These are phyloP conservation scores for Trichomalopsis sarcophagae DNA, from an alignment of 1,140 invertebrate genomes.

Conservation along the genomic window DNA sequence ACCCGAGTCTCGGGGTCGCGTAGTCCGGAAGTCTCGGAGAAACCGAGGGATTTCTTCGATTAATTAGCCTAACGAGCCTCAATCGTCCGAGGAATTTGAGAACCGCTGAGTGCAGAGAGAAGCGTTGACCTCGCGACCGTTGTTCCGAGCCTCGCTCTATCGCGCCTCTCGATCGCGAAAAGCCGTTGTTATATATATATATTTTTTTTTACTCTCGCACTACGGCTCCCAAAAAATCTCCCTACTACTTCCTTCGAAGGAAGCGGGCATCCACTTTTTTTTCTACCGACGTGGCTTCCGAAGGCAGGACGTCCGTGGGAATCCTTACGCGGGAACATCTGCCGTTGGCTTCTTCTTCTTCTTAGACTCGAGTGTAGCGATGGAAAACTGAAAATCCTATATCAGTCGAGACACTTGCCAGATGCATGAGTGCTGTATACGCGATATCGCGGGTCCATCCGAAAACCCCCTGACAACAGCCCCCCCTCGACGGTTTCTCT, in stretches of 20 bases:
- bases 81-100: slow-evolving; percentile 48
- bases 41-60: not conserved
- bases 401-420: not conserved
- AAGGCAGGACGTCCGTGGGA: slow-evolving; percentile 53
- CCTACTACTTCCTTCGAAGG: slow-evolving; percentile 50
- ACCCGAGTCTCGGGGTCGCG: not conserved
- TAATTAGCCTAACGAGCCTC: not conserved
- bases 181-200: not conserved
- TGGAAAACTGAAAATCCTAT: slow-evolving; percentile 43
- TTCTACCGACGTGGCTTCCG: not conserved
- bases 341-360: slow-evolving; percentile 31
- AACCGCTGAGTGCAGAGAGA: slow-evolving; percentile 54
- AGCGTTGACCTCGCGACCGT: slow-evolving; percentile 59
- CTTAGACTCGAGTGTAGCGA: too few species aligned
- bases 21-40: not conserved
- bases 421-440: not conserved
- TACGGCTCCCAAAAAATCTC: slow-evolving; percentile 17
- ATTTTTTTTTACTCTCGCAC: not conserved
- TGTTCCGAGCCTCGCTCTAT: not conserved
- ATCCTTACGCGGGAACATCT: slow-evolving; percentile 64
- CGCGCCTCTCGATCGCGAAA: not conserved
- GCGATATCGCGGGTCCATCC: slow-evolving; percentile 23
- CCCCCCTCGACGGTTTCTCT: slow-evolving; percentile 48
- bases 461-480: slow-evolving; percentile 68
- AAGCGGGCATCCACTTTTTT: slow-evolving; percentile 32